Conservation (phyloP, 53 echinoderm and acorn worm genomes). For the Paelopatides confundens region DNA sequence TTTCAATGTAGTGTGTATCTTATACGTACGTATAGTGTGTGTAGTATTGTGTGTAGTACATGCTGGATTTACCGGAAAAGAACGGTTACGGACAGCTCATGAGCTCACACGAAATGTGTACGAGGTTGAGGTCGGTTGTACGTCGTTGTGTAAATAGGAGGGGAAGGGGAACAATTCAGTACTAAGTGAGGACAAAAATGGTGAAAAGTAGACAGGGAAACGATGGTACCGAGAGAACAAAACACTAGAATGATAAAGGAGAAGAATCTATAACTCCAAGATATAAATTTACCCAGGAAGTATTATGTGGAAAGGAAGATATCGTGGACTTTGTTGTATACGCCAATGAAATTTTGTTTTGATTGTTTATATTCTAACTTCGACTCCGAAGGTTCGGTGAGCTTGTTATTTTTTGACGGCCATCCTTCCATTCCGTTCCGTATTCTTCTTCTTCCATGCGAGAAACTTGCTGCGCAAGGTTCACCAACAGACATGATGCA, state of each 20-base stretch:
- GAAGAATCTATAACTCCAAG: background rate
- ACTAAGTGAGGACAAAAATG: background rate
- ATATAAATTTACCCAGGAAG: background rate
- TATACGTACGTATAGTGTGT: background rate
- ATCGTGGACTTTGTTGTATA: background rate
- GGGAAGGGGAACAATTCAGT: conserved; percentile 7
- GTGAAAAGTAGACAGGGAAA: background rate
- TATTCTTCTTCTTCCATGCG: conserved; percentile 26
- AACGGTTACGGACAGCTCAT: background rate
- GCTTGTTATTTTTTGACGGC: conserved; percentile 3
- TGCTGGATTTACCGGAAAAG: conserved; percentile 2
- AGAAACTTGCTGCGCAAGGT: conserved; percentile 40
- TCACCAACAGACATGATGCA: conserved; percentile 21
- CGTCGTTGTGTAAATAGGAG: background rate
- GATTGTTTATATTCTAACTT: conserved; percentile 25
- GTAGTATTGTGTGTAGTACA: background rate
- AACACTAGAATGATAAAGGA: background rate
- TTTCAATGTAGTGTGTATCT: conserved; percentile 7
- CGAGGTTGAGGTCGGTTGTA: background rate
- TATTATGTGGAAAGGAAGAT: conserved; percentile 24
- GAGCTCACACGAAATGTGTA: conserved; percentile 31
- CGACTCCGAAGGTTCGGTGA: conserved; percentile 7
- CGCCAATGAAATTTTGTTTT: conserved; percentile 15
- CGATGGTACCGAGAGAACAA: background rate
- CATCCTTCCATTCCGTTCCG: conserved; percentile 36